phyloP scores from a whole-genome alignment of 2,888 invertebrate species.

The Trypoxylon attenuatum region DNA sequence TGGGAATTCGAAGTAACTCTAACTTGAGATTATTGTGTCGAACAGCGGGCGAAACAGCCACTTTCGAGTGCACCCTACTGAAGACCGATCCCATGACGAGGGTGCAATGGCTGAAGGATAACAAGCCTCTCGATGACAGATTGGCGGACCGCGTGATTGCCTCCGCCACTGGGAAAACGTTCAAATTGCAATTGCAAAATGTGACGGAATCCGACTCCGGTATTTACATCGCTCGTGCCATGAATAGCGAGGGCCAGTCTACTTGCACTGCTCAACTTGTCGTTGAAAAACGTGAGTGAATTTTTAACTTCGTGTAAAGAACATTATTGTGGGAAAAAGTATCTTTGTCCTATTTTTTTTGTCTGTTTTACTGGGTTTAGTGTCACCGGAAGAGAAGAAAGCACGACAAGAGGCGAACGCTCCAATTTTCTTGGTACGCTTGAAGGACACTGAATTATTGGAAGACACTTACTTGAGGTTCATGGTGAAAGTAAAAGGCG shows the following conservation, averaged over 20 bases:
- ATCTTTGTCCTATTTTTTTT: slow-evolving; percentile 76
- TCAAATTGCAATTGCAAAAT: slow-evolving; percentile 85
- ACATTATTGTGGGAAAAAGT: slow-evolving; percentile 86
- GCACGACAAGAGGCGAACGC: slow-evolving; percentile 83
- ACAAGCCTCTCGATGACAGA: slow-evolving; percentile 85
- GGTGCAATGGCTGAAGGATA: slow-evolving; percentile 92
- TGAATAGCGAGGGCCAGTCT: slow-evolving; percentile 86
- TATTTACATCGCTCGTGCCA: slow-evolving; percentile 91
- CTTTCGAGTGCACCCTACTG: slow-evolving; percentile 86
- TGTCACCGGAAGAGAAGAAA: slow-evolving; percentile 83
- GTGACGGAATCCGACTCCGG: slow-evolving; percentile 88
- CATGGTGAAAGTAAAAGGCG: slow-evolving; percentile 91
- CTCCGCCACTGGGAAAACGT: slow-evolving; percentile 78
- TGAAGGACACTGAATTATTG: slow-evolving; percentile 91
- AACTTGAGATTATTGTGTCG: slow-evolving; percentile 7
- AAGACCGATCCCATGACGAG: slow-evolving; percentile 77
- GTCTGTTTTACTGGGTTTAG: slow-evolving; percentile 72
- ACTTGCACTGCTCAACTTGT: slow-evolving; percentile 91
- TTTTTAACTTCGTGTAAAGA: slow-evolving; percentile 63
- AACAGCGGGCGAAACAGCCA: slow-evolving; percentile 88
- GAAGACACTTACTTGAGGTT: slow-evolving; percentile 91
- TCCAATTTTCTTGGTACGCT: slow-evolving; percentile 88
- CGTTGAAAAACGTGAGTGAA: slow-evolving; percentile 79
- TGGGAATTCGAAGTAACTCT: too few relatives aligned
- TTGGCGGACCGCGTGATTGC: slow-evolving; percentile 85